phyloP scores from a whole-genome alignment of 2,888 invertebrate genomes.

The Imbricaverruca yamaguchii region DNA sequence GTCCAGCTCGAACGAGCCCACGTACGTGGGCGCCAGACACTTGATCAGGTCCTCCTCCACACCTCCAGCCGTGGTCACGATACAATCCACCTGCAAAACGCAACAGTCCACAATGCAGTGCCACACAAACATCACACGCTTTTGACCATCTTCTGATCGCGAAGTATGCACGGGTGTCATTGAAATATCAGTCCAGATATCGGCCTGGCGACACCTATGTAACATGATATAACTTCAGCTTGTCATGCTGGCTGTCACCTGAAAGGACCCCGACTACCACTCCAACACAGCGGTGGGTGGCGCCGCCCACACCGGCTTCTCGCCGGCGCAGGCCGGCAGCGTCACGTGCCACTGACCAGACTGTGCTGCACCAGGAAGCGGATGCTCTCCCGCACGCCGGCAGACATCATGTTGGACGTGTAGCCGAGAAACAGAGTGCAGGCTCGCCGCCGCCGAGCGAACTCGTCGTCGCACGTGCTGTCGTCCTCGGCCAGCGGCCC shows the following conservation, averaged over 20 bases:
- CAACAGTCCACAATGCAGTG: no score
- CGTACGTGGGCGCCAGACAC: slow-evolving; percentile 86
- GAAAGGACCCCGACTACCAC: no score
- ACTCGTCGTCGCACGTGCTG: slow-evolving; percentile 27
- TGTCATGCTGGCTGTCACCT: no score
- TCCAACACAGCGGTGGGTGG: no score
- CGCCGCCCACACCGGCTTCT: no score
- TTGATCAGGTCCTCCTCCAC: slow-evolving; percentile 99
- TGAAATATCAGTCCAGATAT: no score
- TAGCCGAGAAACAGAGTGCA: slow-evolving; percentile 96
- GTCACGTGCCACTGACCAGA: slow-evolving; percentile 46
- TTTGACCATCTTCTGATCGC: not conserved
- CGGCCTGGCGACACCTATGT: no score
- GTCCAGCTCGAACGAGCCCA: slow-evolving; percentile 81
- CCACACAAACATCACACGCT: not conserved
- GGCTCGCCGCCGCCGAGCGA: slow-evolving; percentile 39
- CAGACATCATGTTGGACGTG: slow-evolving; percentile 95
- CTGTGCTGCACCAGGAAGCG: slow-evolving; percentile 75
- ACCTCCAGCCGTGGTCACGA: slow-evolving; percentile 96
- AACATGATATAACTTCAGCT: no score
- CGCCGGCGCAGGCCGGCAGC: no score
- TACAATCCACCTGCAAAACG: slow-evolving; percentile 61
- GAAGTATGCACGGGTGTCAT: no score
- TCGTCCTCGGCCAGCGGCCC: slow-evolving; percentile 5
- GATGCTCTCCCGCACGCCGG: slow-evolving; percentile 85